Percentiles rank a stretch among this genome's conserved stretches.
phyloP scores from a whole-genome alignment of 1,140 invertebrate genomes.

The Drosophila nannoptera region DNA sequence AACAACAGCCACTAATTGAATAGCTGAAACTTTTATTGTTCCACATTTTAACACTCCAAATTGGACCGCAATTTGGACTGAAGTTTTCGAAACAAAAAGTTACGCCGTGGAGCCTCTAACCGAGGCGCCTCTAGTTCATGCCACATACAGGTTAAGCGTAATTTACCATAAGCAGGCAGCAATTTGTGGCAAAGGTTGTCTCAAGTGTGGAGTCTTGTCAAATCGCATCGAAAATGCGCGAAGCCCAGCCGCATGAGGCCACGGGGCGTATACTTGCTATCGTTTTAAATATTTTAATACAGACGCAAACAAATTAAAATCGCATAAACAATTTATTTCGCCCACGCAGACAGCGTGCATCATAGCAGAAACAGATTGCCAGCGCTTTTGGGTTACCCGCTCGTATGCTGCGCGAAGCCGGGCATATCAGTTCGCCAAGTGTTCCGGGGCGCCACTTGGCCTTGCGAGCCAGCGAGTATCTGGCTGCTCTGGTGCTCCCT shows the following conservation, averaged over 20 bases:
- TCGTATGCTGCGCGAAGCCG: too few species aligned
- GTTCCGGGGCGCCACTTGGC: neutral
- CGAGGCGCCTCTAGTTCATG: too few species aligned
- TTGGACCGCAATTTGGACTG: too few species aligned
- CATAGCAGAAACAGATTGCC: slow-evolving; percentile 42
- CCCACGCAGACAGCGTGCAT: slow-evolving; percentile 14
- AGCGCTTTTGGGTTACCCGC: slow-evolving; percentile 9
- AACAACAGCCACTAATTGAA: neutral
- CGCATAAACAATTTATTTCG: slow-evolving; percentile 57
- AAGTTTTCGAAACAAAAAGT: too few species aligned
- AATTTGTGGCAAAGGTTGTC: too few species aligned
- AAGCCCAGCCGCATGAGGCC: too few species aligned
- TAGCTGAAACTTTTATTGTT: neutral
- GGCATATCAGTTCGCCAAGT: neutral
- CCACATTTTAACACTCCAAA: too few species aligned
- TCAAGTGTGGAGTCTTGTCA: neutral
- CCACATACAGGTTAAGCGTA: too few species aligned
- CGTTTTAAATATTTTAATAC: slow-evolving; percentile 60
- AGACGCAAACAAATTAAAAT: slow-evolving; percentile 57
- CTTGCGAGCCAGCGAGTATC: neutral
- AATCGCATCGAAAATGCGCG: slow-evolving; percentile 1
- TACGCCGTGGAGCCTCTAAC: too few species aligned
- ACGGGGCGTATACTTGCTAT: slow-evolving; percentile 14
- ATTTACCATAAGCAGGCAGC: too few species aligned
- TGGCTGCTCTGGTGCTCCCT: neutral